A percentile compares a stretch with the other conserved stretches of the same genome.
phyloP scores from a whole-genome alignment of 2,888 invertebrate species.

The Mesorhabditis spiculigera region DNA sequence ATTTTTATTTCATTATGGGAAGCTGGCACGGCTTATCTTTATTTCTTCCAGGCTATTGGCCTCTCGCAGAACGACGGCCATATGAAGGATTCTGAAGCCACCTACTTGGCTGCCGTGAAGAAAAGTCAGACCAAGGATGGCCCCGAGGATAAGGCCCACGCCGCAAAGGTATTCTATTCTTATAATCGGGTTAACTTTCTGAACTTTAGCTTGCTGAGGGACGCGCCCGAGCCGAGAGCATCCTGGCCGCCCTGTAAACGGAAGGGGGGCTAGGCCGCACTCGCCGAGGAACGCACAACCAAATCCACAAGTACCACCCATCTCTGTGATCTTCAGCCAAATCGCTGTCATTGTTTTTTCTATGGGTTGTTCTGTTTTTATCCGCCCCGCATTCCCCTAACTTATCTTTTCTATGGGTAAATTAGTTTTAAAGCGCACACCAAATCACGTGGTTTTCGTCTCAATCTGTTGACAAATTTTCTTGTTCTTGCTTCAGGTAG shows the following conservation, averaged over 20 bases:
- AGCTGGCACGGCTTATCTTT: conserved; percentile 2
- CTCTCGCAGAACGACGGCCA: conserved; percentile 66
- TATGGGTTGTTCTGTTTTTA: no score
- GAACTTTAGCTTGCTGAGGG: conserved; percentile 20
- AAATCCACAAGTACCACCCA: not conserved
- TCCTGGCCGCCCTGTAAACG: conserved; percentile 23
- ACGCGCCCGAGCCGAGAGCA: conserved; percentile 29
- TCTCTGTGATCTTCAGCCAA: not conserved
- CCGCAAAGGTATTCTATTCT: conserved; percentile 19
- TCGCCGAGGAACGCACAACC: not conserved
- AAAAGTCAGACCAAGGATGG: conserved; percentile 31
- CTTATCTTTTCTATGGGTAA: no score
- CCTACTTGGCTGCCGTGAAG: conserved; percentile 61
- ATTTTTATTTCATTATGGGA: not conserved
- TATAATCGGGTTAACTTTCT: not conserved
- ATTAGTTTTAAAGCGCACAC: no score
- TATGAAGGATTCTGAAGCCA: conserved; percentile 58
- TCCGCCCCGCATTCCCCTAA: no score
- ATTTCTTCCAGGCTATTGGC: conserved; percentile 61
- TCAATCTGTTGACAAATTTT: no score
- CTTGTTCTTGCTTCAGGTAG: no score
- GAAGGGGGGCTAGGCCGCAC: not conserved
- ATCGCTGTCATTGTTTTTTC: no score
- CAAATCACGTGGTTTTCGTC: no score
- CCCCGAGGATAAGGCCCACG: conserved; percentile 30